Evolutionary conservation across 2,113 vertebrate species (phyloP), one percentile per base, ranked within the genome.

Genomic region (Vireo altiloquus): DNA sequence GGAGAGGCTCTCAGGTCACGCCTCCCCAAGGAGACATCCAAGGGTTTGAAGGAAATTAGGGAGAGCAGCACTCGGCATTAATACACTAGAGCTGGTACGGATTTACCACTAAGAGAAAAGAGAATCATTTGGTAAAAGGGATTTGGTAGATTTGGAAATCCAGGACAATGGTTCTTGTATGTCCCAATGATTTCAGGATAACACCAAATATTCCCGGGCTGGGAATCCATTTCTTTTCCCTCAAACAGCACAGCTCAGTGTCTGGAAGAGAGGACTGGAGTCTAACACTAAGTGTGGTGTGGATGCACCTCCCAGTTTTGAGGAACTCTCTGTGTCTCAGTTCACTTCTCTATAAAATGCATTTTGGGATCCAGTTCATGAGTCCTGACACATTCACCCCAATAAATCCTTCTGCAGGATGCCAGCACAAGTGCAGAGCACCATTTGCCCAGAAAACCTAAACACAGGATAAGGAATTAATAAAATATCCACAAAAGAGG

Each of bases 1-100:
- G 94, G 81, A 84, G 92, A 50, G 56, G 76, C 11, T 74, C 65
- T 82, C 71, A 57, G 63, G 90, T 94, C 61, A 31, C 61, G n/a
- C 11, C 20, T 84, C 65, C 83, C n/a, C 1, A 57, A 71, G 74
- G 81, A 96, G 94, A 79, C 28, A 70, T 31, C 54, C 87, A 82
- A 12, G 15, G 71, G 46, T 81, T 19, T 14, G 79, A n/a, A 72
- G 46, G 80, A 57, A 66, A 86, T 78, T 42, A 33, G 83, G 92
- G 49, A 66, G 76, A 91, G 77, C 59, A 23, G 57, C 12, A 2
- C n/a, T 91, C 0, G 0, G 71, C 31, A 15, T 56, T 27, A 39
- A 46, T 5, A 33, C 33, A 39, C 3, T 10, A 46, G 54, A 69
- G 49, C 5, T 5, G 39, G 22, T 9, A 1, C 3, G 59, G 57